phyloP scores from a whole-genome alignment of 2,797 vertebrate genomes.

The Hylomyscus alleni region DNA sequence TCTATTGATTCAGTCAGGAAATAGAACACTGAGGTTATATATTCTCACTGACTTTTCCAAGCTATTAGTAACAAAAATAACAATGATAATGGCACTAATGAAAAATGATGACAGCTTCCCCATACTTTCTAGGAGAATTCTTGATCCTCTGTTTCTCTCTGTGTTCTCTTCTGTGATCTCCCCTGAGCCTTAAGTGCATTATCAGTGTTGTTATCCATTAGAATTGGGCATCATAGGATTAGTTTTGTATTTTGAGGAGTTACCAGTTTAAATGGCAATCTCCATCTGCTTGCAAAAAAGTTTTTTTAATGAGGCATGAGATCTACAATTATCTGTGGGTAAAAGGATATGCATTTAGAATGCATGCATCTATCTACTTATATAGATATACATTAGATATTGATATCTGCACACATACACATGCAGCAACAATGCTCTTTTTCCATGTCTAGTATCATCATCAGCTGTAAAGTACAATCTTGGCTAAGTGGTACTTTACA shows the following conservation, averaged over 20 bases:
- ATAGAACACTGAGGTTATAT: neutral
- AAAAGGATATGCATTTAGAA: neutral
- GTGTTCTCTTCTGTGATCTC: neutral
- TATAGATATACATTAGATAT: neutral
- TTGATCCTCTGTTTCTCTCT: neutral
- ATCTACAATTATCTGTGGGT: neutral
- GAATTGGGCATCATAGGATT: neutral
- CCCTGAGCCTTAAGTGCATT: neutral
- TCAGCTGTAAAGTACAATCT: neutral
- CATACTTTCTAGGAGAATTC: neutral
- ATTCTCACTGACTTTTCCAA: neutral
- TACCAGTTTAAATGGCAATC: neutral
- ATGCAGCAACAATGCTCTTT: neutral
- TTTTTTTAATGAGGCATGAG: neutral
- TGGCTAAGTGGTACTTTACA: too few relatives aligned
- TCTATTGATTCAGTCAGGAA: neutral
- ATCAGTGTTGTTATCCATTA: neutral
- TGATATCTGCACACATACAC: neutral
- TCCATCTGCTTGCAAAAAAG: neutral
- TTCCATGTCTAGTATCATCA: neutral
- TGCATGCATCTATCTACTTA: neutral
- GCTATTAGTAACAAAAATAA: neutral
- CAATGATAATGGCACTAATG: neutral
- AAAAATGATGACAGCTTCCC: neutral
- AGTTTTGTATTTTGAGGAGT: neutral